Evolutionary conservation across 2,797 vertebrate genomes (phyloP).

Genomic region (Leuciscus waleckii): DNA sequence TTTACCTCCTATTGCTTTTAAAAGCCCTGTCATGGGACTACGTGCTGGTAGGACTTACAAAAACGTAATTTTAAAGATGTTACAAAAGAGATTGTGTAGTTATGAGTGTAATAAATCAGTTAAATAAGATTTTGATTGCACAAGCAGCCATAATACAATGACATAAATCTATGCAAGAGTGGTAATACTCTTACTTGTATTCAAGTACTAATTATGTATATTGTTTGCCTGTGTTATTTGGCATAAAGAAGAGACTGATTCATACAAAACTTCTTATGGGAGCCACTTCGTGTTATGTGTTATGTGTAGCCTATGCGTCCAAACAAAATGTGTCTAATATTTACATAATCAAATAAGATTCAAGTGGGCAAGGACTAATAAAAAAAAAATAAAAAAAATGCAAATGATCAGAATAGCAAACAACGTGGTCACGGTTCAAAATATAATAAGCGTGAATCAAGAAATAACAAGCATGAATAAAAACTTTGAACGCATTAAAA

Average conservation of each 20-base stretch:
- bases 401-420: too few relatives aligned
- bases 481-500: too few relatives aligned
- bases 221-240: neutral
- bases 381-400: too few relatives aligned
- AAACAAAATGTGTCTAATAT: neutral
- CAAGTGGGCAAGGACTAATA: constrained; percentile 58
- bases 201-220: neutral
- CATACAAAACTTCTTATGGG: neutral
- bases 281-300: neutral
- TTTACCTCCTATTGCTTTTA: constrained; percentile 60
- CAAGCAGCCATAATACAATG: neutral
- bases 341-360: neutral
- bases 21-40: constrained; percentile 51
- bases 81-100: neutral
- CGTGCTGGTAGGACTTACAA: neutral
- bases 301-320: too few relatives aligned
- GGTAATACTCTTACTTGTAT: too few relatives aligned
- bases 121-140: neutral
- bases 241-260: neutral
- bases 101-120: constrained; percentile 26
- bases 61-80: neutral
- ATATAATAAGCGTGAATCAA: too few relatives aligned
- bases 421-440: too few relatives aligned
- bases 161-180: neutral
- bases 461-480: too few relatives aligned